phyloP scores from a whole-genome alignment of 2,888 invertebrate genomes.

The Scaptomyza polygonia region DNA sequence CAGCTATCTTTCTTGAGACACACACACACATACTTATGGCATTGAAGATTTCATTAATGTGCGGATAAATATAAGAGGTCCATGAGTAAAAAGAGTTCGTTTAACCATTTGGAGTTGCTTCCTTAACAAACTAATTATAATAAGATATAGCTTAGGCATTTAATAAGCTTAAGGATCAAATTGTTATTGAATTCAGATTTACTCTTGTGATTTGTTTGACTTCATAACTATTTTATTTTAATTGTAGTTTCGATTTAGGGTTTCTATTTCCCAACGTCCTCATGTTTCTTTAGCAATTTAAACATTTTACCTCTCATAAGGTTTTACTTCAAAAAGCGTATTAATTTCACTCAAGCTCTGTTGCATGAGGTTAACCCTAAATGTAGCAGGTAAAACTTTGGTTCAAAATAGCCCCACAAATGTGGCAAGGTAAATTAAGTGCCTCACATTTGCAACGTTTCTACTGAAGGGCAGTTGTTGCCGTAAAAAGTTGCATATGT shows the following conservation, averaged over 20 bases:
- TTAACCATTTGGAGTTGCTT: conserved; percentile 26
- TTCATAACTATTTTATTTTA: no score
- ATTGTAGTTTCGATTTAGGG: no score
- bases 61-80: conserved; percentile 71
- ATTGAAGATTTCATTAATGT: conserved; percentile 72
- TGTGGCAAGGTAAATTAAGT: conserved; percentile 21
- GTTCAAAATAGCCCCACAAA: not conserved
- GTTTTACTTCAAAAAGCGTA: not conserved
- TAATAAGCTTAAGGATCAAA: conserved; percentile 15
- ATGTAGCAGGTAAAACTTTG: conserved; percentile 4
- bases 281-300: not conserved
- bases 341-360: not conserved
- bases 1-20: conserved; percentile 43
- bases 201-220: no score
- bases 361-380: not conserved
- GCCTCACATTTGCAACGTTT: conserved; percentile 11
- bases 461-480: conserved; percentile 5
- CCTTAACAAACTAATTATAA: conserved; percentile 12
- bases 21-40: conserved; percentile 25
- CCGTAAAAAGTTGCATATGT: conserved; percentile 29
- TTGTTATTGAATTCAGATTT: no score
- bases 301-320: not conserved
- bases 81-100: conserved; percentile 9
- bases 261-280: no score
- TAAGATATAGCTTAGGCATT: conserved; percentile 7